These are phyloP conservation scores for Gallinago paraguaiae DNA, from an alignment of 2,113 vertebrate genomes.

Conservation along the genomic window DNA sequence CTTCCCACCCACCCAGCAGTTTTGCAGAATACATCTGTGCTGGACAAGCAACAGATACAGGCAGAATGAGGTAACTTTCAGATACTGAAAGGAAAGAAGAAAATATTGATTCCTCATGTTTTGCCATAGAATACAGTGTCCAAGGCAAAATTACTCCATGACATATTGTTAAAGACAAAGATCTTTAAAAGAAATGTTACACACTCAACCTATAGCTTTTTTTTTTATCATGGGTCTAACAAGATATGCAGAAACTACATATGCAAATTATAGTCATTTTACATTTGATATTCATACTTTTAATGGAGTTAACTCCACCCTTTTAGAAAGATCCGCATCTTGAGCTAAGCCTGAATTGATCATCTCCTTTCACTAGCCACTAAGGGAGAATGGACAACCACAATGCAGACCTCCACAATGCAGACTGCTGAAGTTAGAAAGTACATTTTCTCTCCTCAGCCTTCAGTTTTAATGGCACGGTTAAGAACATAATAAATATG, in stretches of 20 bases:
- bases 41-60: neutral
- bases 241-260: neutral
- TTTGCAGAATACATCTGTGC: neutral
- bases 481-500: neutral
- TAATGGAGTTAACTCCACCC: neutral
- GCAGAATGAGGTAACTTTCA: neutral
- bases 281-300: neutral
- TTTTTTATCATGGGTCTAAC: neutral
- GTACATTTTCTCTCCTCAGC: neutral
- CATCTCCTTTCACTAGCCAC: neutral
- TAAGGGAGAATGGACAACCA: neutral
- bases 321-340: neutral
- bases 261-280: neutral
- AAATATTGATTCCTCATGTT: neutral
- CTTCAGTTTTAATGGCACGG: neutral
- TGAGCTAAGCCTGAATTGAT: neutral
- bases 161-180: neutral
- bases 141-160: neutral
- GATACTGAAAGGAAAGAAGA: neutral
- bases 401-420: neutral
- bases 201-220: neutral
- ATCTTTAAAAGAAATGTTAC: neutral
- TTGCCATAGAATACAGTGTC: neutral
- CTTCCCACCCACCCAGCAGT: neutral
- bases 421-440: neutral